Evolutionary conservation across 1,140 invertebrate species (phyloP).

Genomic region (Drosophila lowei): DNA sequence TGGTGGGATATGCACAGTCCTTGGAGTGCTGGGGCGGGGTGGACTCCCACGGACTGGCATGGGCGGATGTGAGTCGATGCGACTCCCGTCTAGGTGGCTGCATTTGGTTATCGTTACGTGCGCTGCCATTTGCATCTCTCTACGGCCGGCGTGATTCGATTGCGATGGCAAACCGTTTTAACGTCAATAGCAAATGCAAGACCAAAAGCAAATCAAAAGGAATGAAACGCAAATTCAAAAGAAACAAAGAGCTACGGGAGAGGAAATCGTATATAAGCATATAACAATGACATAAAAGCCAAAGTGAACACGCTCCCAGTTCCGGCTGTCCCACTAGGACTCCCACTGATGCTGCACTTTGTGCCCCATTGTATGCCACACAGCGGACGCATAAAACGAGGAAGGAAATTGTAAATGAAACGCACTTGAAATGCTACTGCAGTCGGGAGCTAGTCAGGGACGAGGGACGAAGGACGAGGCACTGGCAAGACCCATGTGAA

Average conservation of each 20-base stretch:
- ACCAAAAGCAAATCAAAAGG: constrained; percentile 8
- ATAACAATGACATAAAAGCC: constrained; percentile 73
- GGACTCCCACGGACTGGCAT: background rate
- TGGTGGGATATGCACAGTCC: constrained; percentile 53
- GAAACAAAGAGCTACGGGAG: constrained; percentile 21
- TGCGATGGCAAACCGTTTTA: constrained; percentile 72
- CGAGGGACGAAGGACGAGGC: no score
- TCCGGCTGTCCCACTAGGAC: constrained; percentile 6
- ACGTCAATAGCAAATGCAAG: constrained; percentile 40
- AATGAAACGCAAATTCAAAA: constrained; percentile 15
- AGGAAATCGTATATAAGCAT: constrained; percentile 48
- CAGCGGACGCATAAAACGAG: constrained; percentile 64
- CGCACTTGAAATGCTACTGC: constrained; percentile 74
- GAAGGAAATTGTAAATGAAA: constrained; percentile 79
- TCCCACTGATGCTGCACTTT: constrained; percentile 30
- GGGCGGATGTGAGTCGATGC: background rate
- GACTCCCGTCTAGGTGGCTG: constrained; percentile 47
- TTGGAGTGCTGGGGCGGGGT: background rate
- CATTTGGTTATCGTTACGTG: constrained; percentile 39
- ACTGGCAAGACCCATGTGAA: background rate
- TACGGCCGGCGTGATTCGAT: constrained; percentile 75
- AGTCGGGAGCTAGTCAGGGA: background rate
- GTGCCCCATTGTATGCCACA: constrained; percentile 56
- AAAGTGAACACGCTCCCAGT: constrained; percentile 50
- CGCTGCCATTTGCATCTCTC: constrained; percentile 72